A percentile compares a stretch with the other conserved stretches of the same genome.
Conservation (phyloP, 1,140 invertebrate genomes). For the Caenorhabditis tropicalis region DNA sequence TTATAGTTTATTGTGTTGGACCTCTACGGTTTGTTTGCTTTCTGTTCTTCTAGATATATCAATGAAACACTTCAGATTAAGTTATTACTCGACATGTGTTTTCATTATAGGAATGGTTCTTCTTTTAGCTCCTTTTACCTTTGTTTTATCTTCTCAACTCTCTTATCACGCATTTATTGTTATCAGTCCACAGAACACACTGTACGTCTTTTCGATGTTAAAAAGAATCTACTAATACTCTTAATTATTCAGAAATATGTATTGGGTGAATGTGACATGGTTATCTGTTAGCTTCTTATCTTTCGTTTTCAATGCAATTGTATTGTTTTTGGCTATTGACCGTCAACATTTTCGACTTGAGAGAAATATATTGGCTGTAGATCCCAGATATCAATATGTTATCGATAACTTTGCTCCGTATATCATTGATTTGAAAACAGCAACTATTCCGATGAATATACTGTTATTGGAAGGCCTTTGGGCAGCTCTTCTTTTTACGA, state of each 20-base stretch:
- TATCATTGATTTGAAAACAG: background rate
- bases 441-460: background rate
- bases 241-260: background rate
- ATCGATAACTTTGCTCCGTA: background rate
- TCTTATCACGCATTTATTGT: background rate
- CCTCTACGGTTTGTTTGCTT: background rate
- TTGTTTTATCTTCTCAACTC: background rate
- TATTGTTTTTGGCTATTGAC: background rate
- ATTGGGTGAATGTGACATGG: background rate
- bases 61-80: background rate
- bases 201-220: background rate
- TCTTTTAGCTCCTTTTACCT: background rate
- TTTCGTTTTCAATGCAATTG: background rate
- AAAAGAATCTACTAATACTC: too few species aligned
- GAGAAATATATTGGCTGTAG: background rate
- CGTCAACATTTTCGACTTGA: background rate
- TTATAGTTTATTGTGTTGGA: background rate
- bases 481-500: background rate
- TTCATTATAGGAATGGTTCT: background rate
- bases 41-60: background rate
- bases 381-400: background rate
- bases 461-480: background rate
- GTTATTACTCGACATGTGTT: background rate
- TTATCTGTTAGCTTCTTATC: background rate
- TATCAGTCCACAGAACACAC: background rate